phyloP scores from a whole-genome alignment of 2,797 vertebrate genomes.

The Coregonus suidteri region DNA sequence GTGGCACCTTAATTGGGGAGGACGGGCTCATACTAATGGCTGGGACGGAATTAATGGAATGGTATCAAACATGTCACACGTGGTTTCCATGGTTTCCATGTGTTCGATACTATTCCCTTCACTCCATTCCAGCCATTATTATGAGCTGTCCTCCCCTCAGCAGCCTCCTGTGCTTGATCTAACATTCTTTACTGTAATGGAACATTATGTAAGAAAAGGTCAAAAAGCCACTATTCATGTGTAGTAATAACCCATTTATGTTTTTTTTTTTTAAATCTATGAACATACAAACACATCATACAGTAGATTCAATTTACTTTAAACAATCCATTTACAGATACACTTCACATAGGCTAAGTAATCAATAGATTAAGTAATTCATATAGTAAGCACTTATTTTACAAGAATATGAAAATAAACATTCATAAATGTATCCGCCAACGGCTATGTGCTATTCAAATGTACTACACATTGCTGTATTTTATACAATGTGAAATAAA shows the following conservation, averaged over 20 bases:
- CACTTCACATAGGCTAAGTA: too few relatives aligned
- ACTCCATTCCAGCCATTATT: too few relatives aligned
- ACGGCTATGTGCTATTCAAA: background rate
- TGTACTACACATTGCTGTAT: background rate
- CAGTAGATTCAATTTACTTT: too few relatives aligned
- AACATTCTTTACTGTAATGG: background rate
- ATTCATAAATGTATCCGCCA: background rate
- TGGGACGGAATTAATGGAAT: too few relatives aligned
- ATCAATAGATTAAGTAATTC: background rate
- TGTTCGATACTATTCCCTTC: too few relatives aligned
- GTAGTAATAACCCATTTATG: background rate
- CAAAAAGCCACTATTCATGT: background rate
- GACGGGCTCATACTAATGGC: too few relatives aligned
- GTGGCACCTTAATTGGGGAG: too few relatives aligned
- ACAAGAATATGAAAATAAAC: background rate
- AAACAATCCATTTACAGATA: too few relatives aligned
- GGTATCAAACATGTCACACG: too few relatives aligned
- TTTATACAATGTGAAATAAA: background rate
- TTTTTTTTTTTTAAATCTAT: background rate
- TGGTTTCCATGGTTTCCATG: too few relatives aligned
- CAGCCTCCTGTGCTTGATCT: too few relatives aligned
- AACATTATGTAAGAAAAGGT: background rate
- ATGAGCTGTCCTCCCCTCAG: too few relatives aligned
- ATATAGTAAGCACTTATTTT: background rate
- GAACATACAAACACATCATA: background rate